Conservation (phyloP, 2,113 vertebrate genomes). For the Ranitomeya imitator region DNA sequence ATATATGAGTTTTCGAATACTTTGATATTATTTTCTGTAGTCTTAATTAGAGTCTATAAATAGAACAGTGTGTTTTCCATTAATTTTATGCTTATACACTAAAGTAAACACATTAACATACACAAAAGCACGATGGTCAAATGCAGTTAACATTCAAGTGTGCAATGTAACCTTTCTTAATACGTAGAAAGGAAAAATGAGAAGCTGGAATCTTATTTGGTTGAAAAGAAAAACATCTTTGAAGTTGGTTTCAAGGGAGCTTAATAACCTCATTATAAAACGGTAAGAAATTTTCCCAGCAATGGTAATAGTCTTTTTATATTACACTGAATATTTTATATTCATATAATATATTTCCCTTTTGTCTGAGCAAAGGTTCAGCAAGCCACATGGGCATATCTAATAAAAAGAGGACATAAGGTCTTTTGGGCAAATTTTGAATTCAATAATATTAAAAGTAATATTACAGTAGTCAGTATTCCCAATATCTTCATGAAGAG, state of each 20-base stretch:
- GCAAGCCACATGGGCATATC: slow-evolving; percentile 30
- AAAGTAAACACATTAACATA: neutral
- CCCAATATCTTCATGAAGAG: neutral
- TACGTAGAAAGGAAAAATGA: slow-evolving; percentile 34
- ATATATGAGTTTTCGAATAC: too few species aligned
- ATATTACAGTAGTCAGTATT: slow-evolving; percentile 25
- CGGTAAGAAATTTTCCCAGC: slow-evolving; percentile 38
- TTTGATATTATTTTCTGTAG: too few species aligned
- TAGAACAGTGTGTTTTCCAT: too few species aligned
- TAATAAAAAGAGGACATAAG: slow-evolving; percentile 54
- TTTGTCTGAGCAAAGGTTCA: slow-evolving; percentile 57
- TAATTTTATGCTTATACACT: too few species aligned
- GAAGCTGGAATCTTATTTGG: slow-evolving; percentile 22
- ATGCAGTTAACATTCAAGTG: neutral
- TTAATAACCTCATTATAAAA: slow-evolving; percentile 58
- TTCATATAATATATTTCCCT: slow-evolving; percentile 54
- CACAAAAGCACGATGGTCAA: too few species aligned
- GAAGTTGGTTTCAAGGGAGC: slow-evolving; percentile 55
- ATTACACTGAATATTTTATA: slow-evolving; percentile 53
- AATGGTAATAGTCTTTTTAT: slow-evolving; percentile 56
- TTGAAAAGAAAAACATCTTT: slow-evolving; percentile 36
- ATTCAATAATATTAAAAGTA: slow-evolving; percentile 43
- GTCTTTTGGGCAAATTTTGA: slow-evolving; percentile 38
- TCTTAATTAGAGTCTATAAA: too few species aligned
- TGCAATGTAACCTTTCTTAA: slow-evolving; percentile 21